A percentile compares a stretch with the other conserved stretches of the same genome.
Evolutionary conservation across 2,888 invertebrate species (phyloP).

Genomic region (Stenichneumon culpator): DNA sequence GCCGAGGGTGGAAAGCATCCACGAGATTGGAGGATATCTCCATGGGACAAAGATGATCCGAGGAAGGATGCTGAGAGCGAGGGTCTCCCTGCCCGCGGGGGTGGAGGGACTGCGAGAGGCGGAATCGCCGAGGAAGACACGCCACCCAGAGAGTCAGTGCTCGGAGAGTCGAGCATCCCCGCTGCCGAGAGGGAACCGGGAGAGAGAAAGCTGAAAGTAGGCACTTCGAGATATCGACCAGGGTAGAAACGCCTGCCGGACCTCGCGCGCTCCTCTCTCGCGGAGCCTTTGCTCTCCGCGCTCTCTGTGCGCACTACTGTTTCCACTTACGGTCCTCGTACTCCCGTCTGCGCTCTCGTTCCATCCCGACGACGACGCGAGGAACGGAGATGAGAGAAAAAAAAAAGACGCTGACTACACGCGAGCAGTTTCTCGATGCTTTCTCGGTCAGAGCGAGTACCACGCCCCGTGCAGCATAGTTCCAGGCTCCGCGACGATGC

Average conservation of each 20-base stretch:
- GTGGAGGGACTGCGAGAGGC: background rate
- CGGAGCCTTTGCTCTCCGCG: constrained; percentile 72
- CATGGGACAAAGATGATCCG: constrained; percentile 49
- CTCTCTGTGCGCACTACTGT: constrained; percentile 71
- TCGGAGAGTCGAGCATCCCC: constrained; percentile 15
- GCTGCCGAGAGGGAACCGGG: constrained; percentile 29
- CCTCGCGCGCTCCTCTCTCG: constrained; percentile 66
- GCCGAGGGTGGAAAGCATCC: background rate
- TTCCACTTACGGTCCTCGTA: constrained; percentile 77
- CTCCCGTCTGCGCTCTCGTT: constrained; percentile 57
- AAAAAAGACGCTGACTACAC: constrained; percentile 73
- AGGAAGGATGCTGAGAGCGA: constrained; percentile 16
- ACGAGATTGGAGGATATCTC: constrained; percentile 23
- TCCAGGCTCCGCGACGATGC: background rate
- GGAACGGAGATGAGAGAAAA: constrained; percentile 28
- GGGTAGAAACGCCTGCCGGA: constrained; percentile 74
- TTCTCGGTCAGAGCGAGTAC: constrained; percentile 59
- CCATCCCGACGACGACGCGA: constrained; percentile 34
- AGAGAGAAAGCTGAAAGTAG: constrained; percentile 78
- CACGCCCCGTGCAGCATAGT: constrained; percentile 46
- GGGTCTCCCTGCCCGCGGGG: background rate
- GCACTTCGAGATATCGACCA: constrained; percentile 83
- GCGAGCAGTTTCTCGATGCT: constrained; percentile 49
- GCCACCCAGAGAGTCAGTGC: constrained; percentile 8
- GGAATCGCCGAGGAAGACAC: constrained; percentile 12